Evolutionary conservation across 2,113 vertebrate genomes (phyloP).

Genomic region (Edolisoma coerulescens): DNA sequence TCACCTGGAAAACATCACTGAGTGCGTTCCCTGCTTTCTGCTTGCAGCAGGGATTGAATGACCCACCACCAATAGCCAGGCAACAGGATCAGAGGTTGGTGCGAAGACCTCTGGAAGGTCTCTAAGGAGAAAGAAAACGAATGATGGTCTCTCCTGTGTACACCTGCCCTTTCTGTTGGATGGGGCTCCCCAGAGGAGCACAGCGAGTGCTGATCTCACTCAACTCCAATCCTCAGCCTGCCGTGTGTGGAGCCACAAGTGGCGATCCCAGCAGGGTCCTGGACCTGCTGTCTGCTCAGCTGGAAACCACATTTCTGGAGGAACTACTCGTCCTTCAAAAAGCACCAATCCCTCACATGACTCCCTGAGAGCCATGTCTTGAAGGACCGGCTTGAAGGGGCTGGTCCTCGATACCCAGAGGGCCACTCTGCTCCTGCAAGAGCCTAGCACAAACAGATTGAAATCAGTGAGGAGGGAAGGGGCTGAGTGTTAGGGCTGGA

Average conservation of each 20-base stretch:
- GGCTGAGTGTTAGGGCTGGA: background rate
- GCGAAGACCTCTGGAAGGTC: background rate
- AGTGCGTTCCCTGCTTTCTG: background rate
- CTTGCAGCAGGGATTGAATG: background rate
- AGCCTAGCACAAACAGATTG: background rate
- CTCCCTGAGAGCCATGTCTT: background rate
- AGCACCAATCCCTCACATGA: fast-evolving
- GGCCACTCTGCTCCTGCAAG: background rate
- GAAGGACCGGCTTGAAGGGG: background rate
- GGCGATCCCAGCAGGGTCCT: background rate
- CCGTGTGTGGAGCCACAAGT: fast-evolving
- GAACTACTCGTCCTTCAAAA: background rate
- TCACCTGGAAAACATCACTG: background rate
- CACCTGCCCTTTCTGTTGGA: background rate
- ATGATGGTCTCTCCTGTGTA: background rate
- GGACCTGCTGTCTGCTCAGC: background rate
- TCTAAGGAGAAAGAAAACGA: background rate
- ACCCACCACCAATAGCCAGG: background rate
- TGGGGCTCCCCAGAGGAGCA: background rate
- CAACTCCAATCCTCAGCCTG: background rate
- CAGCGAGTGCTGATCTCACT: background rate
- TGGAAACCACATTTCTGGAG: background rate
- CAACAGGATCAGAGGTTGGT: background rate
- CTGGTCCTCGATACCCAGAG: background rate
- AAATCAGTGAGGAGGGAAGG: background rate